These are phyloP conservation scores for Aphidoletes aphidimyza DNA, from an alignment of 2,888 invertebrate genomes.

Conservation along the genomic window DNA sequence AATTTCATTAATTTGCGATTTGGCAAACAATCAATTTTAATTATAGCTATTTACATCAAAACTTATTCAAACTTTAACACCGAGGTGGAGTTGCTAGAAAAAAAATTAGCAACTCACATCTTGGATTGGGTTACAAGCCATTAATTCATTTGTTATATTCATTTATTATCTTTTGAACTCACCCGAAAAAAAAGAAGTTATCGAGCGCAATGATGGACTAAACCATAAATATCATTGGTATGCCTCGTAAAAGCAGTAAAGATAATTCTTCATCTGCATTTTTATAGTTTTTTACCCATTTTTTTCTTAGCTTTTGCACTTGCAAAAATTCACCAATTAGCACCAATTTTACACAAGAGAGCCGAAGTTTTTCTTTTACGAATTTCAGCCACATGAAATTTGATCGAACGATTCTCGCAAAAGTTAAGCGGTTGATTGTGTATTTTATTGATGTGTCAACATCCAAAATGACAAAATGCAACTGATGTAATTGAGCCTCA, in stretches of 20 bases:
- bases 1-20: constrained; percentile 29
- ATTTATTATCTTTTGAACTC: too few relatives aligned
- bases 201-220: neutral
- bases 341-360: neutral
- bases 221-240: neutral
- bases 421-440: neutral
- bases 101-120: neutral
- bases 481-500: neutral
- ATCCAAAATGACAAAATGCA: neutral
- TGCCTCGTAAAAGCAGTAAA: neutral
- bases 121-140: too few relatives aligned
- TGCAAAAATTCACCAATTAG: neutral
- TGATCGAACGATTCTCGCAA: neutral
- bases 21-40: constrained; percentile 45
- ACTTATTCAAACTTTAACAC: constrained; percentile 12
- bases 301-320: neutral
- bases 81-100: neutral
- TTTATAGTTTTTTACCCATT: neutral
- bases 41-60: constrained; percentile 16
- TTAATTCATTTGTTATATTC: too few relatives aligned
- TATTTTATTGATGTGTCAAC: neutral
- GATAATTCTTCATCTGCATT: neutral
- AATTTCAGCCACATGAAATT: neutral
- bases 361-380: neutral
- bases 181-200: neutral